Percentiles rank a stretch among this genome's conserved stretches.
phyloP scores from a whole-genome alignment of 2,888 invertebrate genomes.

The Nasonia oneida region DNA sequence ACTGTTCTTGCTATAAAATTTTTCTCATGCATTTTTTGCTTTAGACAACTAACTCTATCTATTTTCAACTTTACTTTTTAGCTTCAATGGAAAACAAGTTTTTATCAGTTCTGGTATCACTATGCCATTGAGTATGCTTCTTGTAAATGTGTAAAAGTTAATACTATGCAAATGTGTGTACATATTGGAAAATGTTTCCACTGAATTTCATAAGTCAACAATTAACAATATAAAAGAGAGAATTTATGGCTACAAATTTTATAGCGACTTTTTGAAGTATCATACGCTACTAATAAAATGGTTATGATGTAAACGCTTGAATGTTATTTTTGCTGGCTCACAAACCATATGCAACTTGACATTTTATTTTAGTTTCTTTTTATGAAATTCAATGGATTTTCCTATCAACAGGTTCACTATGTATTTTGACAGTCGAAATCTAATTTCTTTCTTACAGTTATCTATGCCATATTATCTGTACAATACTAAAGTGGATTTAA shows the following conservation, averaged over 20 bases:
- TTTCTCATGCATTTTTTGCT: constrained; percentile 13
- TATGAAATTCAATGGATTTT: constrained; percentile 55
- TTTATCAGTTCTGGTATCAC: constrained; percentile 34
- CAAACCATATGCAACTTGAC: neutral
- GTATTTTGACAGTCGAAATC: constrained; percentile 45
- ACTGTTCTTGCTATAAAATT: constrained; percentile 50
- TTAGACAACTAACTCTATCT: constrained; percentile 31
- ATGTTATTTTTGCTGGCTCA: too few relatives aligned
- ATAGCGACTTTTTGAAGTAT: too few relatives aligned
- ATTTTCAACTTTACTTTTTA: neutral
- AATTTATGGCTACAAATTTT: too few relatives aligned
- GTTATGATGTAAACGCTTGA: too few relatives aligned
- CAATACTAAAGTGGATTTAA: constrained; percentile 36
- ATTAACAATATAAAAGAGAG: too few relatives aligned
- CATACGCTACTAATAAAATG: too few relatives aligned
- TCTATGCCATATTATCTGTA: constrained; percentile 49
- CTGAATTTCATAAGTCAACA: constrained; percentile 40
- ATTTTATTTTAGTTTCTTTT: constrained; percentile 31
- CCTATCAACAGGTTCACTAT: constrained; percentile 33
- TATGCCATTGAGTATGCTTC: constrained; percentile 37
- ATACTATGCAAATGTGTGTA: constrained; percentile 42
- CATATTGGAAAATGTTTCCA: constrained; percentile 47
- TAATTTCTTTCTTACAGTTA: constrained; percentile 43
- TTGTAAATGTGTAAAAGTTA: constrained; percentile 54
- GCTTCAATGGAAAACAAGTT: constrained; percentile 20